Conservation (phyloP, 2,113 vertebrate genomes). For the Chinchilla lanigera region DNA sequence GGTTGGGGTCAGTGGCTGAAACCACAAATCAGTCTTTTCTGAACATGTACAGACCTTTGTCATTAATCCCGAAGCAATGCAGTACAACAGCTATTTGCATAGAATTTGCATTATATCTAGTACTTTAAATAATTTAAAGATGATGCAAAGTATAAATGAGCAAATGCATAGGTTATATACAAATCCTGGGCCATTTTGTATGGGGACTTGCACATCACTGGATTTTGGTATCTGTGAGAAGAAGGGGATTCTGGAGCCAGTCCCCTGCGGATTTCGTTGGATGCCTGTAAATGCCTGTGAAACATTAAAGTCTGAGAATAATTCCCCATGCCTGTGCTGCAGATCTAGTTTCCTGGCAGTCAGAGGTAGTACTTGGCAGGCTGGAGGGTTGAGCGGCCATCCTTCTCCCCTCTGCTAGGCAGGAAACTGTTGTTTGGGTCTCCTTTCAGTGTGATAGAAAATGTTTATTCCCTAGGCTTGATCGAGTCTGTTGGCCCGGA, state of each 20-base stretch:
- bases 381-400: neutral
- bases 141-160: neutral
- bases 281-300: neutral
- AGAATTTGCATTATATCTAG: too few relatives aligned
- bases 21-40: neutral
- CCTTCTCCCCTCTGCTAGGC: neutral
- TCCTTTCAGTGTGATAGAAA: neutral
- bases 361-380: neutral
- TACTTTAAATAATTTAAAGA: neutral
- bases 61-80: neutral
- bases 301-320: neutral
- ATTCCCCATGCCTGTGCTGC: neutral
- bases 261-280: too few relatives aligned
- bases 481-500: neutral
- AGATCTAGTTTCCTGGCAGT: neutral
- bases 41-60: neutral
- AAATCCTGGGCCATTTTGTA: neutral
- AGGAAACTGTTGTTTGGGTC: neutral
- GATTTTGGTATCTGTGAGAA: neutral
- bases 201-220: neutral
- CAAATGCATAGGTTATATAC: neutral
- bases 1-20: fast-evolving
- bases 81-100: neutral
- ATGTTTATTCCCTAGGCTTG: neutral
- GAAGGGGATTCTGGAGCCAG: neutral